These are phyloP conservation scores for Hyaena hyaena DNA, from an alignment of 2,113 vertebrate species.

Conservation along the genomic window DNA sequence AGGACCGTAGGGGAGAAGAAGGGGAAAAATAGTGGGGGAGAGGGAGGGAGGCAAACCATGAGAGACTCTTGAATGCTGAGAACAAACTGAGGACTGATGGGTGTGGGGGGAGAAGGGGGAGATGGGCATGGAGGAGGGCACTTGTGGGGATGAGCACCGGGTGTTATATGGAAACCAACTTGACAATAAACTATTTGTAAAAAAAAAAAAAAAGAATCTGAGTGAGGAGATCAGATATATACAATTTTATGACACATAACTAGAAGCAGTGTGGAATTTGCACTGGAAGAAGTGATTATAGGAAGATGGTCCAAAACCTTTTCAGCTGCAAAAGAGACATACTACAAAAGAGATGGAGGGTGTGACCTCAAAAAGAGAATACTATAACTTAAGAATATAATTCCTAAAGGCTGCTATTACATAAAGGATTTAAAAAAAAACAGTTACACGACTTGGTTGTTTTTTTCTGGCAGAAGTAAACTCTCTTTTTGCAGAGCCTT, in stretches of 20 bases:
- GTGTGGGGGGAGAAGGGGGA: no score
- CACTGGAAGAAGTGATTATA: not conserved
- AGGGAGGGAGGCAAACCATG: no score
- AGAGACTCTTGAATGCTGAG: no score
- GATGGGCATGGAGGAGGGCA: no score
- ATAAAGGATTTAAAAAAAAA: not conserved
- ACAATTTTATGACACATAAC: not conserved
- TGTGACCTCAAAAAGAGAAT: not conserved
- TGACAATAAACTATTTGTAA: no score
- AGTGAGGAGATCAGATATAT: not conserved
- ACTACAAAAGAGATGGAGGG: not conserved
- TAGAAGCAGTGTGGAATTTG: not conserved
- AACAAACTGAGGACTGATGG: no score
- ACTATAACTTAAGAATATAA: not conserved
- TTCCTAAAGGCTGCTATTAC: not conserved
- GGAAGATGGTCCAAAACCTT: not conserved
- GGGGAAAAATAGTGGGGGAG: no score
- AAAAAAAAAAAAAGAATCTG: not conserved
- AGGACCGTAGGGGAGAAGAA: no score
- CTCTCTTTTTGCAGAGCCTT: not conserved
- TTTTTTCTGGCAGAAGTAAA: not conserved
- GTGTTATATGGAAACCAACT: no score
- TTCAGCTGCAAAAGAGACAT: not conserved
- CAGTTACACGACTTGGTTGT: not conserved
- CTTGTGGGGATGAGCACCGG: no score